phyloP scores from a whole-genome alignment of 2,797 vertebrate genomes.

The Macropodus opercularis region DNA sequence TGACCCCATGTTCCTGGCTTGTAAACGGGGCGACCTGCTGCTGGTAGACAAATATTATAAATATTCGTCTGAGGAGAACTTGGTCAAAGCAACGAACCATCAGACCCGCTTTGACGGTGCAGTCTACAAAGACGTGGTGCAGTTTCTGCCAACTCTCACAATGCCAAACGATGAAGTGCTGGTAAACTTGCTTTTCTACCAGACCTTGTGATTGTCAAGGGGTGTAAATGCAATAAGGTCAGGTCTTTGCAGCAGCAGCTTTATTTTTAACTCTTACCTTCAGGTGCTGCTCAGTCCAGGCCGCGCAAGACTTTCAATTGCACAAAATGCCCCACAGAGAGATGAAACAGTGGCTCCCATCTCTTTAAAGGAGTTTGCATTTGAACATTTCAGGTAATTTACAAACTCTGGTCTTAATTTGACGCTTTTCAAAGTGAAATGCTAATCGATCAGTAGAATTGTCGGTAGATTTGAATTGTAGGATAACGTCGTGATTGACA shows the following conservation, averaged over 20 bases:
- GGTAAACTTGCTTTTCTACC: constrained; percentile 76
- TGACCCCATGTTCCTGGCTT: constrained; percentile 81
- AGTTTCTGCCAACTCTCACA: constrained; percentile 84
- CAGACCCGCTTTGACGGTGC: constrained; percentile 82
- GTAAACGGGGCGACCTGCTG: constrained; percentile 90
- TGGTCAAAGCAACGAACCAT: constrained; percentile 84
- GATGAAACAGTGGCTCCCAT: constrained; percentile 80
- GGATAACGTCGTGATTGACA: no score
- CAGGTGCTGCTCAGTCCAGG: constrained; percentile 83
- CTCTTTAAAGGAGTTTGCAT: constrained; percentile 91
- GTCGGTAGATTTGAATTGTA: neutral
- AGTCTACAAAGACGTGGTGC: constrained; percentile 78
- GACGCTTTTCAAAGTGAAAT: neutral
- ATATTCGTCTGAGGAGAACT: constrained; percentile 64
- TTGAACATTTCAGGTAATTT: constrained; percentile 90
- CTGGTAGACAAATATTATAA: constrained; percentile 77
- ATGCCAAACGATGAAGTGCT: constrained; percentile 84
- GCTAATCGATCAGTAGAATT: neutral
- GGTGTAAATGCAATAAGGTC: no score
- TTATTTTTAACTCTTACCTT: constrained; percentile 1
- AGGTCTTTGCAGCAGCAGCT: neutral
- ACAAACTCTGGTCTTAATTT: neutral
- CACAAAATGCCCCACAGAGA: constrained; percentile 39
- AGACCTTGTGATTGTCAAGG: neutral
- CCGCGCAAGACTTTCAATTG: constrained; percentile 71